Base-by-base conservation (phyloP, 2,888 invertebrate genomes). In the Gymnocheta viridis region DNA sequence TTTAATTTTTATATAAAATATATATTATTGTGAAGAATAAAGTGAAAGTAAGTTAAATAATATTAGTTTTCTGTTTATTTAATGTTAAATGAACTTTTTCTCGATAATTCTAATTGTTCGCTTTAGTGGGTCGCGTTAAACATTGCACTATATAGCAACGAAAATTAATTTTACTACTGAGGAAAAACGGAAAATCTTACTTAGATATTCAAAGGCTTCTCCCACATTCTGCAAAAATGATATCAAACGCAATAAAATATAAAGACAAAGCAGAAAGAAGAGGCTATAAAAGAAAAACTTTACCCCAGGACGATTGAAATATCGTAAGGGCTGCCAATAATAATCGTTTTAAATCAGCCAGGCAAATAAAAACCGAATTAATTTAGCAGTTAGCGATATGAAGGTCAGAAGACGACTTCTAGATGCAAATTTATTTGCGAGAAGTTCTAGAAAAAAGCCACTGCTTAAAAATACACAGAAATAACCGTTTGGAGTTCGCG, bases 141-240 rank as follows among this genome's bases (percentile, higher is more conserved):
- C n/a, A n/a, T n/a, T 54, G 54, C 2, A n/a, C 27, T 54, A 27
- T 27, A 27, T 4, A 54, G n/a, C 27, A 54, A 54, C 12, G 54
- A 58, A 58, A 58, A 32, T 35, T 19, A 19, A 35, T 35, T 58
- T 19, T 58, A 58, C 9, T 12, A 9, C 14, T 58, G 7, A 58
- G 32, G n/a, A 19, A 58, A 32, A 2, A 22, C 4, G 58, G 58
- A 35, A 58, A 19, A 19, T 58, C 12, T 35, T 35, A 35, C 10
- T 58, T 19, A 58, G 19, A 35, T 35, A 58, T 35, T 35, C 35
- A 35, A 19, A 35, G 32, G 17, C 58, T 58, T 58, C 58, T 58
- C 58, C 19, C 9, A 35, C 9, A 19, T 19, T 32, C 58, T 29
- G 32, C 58, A n/a, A 58, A 58, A 58, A 58, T 54, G 51, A n/a